Evolutionary conservation across 2,113 vertebrate species (phyloP).

Genomic region (Neodon shergylaensis): DNA sequence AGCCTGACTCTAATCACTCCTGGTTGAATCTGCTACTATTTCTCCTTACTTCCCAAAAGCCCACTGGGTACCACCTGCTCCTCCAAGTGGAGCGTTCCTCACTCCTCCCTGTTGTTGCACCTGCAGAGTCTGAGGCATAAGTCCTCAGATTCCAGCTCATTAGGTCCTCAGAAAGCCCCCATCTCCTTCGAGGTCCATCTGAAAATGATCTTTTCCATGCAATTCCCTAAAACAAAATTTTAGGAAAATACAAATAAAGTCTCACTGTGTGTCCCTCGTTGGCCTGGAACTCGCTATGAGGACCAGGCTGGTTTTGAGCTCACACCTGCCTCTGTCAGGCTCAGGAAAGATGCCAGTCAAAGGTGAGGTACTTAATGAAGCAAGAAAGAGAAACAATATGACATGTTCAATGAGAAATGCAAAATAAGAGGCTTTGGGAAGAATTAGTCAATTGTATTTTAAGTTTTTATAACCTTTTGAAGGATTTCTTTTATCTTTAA

Average conservation of each 20-base stretch:
- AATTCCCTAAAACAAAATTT: neutral
- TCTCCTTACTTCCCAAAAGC: neutral
- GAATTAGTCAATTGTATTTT: neutral
- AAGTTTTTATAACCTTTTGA: neutral
- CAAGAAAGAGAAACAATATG: neutral
- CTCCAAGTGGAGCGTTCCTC: neutral
- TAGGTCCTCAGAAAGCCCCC: slow-evolving; percentile 6
- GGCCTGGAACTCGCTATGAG: neutral
- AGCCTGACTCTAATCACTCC: neutral
- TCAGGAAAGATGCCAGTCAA: neutral
- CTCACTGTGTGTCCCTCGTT: neutral
- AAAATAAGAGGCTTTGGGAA: slow-evolving; percentile 4
- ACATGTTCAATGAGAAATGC: neutral
- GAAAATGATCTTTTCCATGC: neutral
- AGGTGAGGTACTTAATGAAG: neutral
- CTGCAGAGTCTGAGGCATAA: neutral
- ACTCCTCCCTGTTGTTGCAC: fast-evolving
- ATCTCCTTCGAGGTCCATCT: neutral
- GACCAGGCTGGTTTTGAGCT: neutral
- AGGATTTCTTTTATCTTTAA: neutral
- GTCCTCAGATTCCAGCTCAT: neutral
- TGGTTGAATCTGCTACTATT: neutral
- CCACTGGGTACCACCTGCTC: neutral
- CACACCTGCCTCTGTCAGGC: neutral
- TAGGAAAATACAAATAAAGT: neutral